Evolutionary conservation across 2,888 invertebrate genomes (phyloP).

Genomic region (Diadromus collaris): DNA sequence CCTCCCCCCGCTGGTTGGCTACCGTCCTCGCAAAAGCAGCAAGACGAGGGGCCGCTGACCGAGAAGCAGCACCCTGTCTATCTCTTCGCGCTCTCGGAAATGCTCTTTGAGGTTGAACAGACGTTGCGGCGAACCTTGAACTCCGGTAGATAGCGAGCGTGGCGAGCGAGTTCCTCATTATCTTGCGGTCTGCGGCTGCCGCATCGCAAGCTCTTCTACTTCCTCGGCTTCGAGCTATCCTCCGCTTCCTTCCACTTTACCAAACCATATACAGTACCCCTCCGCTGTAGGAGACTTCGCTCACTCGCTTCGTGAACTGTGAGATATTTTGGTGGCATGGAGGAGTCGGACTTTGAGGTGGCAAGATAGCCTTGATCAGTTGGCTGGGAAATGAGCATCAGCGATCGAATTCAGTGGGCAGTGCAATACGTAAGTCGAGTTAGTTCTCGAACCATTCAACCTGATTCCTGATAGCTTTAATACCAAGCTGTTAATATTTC

Average conservation of each 20-base stretch:
- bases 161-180: constrained; percentile 54
- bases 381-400: constrained; percentile 2
- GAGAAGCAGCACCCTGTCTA: constrained; percentile 29
- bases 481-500: not conserved
- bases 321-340: not conserved
- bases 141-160: constrained; percentile 46
- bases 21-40: constrained; percentile 45
- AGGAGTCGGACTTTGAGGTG: constrained; percentile 12
- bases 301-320: constrained; percentile 9
- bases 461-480: not conserved
- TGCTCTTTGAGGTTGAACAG: constrained; percentile 60
- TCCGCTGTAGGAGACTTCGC: constrained; percentile 28
- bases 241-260: constrained; percentile 30
- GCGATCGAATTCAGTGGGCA: constrained; percentile 17
- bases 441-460: not conserved
- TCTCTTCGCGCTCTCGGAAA: constrained; percentile 43
- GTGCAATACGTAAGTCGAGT: not conserved
- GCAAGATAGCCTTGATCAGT: not conserved
- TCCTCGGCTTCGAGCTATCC: constrained; percentile 26
- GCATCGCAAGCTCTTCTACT: constrained; percentile 47
- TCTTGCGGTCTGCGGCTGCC: constrained; percentile 50
- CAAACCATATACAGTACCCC: constrained; percentile 20
- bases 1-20: constrained; percentile 20
- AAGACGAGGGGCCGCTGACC: constrained; percentile 41
- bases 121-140: constrained; percentile 61